Percentiles rank a stretch among this genome's conserved stretches.
These are phyloP conservation scores for Ctenomys sociabilis DNA, from an alignment of 2,113 vertebrate genomes.

Conservation along the genomic window DNA sequence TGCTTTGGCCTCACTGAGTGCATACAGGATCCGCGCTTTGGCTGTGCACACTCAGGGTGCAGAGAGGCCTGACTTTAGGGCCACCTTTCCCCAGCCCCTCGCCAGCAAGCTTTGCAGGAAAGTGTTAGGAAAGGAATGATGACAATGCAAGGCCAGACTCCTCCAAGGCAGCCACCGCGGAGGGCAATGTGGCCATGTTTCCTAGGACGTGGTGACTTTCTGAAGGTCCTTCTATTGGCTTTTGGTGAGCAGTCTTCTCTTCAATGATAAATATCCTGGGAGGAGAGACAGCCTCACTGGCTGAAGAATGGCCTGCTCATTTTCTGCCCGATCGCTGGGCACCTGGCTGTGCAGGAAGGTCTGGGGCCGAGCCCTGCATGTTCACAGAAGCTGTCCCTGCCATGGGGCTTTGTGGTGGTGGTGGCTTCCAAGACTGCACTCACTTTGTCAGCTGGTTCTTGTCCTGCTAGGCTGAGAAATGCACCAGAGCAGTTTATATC, in stretches of 20 bases:
- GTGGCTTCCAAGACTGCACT: rapidly evolving
- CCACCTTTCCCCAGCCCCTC: neutral
- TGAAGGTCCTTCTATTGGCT: neutral
- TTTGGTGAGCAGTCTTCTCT: neutral
- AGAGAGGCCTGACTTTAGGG: neutral
- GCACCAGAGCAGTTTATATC: neutral
- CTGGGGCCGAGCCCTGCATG: rapidly evolving
- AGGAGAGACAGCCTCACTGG: neutral
- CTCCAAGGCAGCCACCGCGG: no score
- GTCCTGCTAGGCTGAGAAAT: neutral
- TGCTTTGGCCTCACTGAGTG: neutral
- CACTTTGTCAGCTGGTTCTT: neutral
- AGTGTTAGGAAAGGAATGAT: neutral
- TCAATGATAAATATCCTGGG: neutral
- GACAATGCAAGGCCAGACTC: neutral
- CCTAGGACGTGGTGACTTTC: neutral
- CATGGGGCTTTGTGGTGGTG: no score
- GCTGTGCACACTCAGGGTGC: neutral
- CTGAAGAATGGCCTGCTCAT: neutral
- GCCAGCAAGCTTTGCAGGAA: neutral
- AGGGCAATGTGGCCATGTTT: neutral
- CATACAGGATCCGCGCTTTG: neutral
- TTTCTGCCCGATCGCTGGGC: rapidly evolving
- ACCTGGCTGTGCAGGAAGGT: rapidly evolving
- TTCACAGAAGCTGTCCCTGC: neutral